phyloP scores from a whole-genome alignment of 2,113 vertebrate species.

The Stegastes partitus region DNA sequence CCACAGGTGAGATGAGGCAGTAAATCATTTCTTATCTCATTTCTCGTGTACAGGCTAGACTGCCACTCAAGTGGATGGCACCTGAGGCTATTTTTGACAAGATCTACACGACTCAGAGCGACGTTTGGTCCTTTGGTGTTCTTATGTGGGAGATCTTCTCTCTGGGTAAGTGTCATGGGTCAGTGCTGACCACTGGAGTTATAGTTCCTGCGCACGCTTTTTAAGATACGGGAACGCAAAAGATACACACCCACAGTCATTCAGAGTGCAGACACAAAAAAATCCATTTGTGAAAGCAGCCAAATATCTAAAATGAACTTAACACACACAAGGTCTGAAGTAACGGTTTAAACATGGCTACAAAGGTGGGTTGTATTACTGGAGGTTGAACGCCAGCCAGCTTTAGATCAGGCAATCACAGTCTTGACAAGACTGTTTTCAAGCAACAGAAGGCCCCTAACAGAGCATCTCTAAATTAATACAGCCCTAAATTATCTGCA shows the following conservation, averaged over 20 bases:
- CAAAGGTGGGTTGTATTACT: too few species aligned
- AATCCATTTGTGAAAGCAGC: too few species aligned
- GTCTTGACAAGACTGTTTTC: neutral
- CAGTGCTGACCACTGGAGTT: neutral
- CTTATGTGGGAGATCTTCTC: conserved; percentile 98
- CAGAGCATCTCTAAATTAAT: neutral
- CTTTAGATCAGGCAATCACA: neutral
- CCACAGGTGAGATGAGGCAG: conserved; percentile 4
- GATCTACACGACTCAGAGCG: conserved; percentile 95
- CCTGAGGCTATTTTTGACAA: conserved; percentile 97
- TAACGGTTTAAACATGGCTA: too few species aligned
- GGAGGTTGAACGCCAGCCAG: too few species aligned
- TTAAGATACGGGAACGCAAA: neutral
- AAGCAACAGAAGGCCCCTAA: neutral
- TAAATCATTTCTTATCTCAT: conserved; percentile 15
- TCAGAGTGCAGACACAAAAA: neutral
- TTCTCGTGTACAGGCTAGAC: conserved; percentile 85
- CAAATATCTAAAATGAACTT: too few species aligned
- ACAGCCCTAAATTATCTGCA: neutral
- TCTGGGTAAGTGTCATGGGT: conserved; percentile 86
- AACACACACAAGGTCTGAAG: too few species aligned
- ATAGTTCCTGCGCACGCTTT: neutral
- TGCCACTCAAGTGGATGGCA: conserved; percentile 97
- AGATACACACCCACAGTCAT: neutral
- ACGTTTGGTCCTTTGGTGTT: conserved; percentile 96